These are phyloP conservation scores for Dasypus novemcinctus DNA, from an alignment of 2,113 vertebrate species.

Conservation along the genomic window DNA sequence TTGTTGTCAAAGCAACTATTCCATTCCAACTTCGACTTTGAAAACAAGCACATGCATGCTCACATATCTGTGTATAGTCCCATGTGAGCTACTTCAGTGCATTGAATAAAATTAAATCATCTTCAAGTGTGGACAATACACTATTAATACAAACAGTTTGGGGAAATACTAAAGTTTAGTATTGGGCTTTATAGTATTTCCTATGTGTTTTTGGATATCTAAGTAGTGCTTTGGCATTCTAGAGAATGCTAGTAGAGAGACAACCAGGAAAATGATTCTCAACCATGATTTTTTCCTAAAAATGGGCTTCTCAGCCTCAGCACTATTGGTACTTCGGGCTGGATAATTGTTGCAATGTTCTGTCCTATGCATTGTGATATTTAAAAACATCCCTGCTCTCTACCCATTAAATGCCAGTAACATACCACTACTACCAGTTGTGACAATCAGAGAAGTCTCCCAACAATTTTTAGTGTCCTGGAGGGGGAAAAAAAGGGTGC, in stretches of 20 bases:
- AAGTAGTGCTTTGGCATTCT: neutral
- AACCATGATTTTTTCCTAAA: neutral
- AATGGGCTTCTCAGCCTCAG: neutral
- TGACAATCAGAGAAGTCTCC: neutral
- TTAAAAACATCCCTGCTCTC: neutral
- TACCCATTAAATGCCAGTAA: neutral
- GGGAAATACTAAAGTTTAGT: neutral
- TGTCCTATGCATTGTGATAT: neutral
- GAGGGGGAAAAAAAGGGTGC: neutral
- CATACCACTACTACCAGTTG: fast-evolving
- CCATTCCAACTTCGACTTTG: neutral
- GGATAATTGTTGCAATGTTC: neutral
- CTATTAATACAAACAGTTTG: neutral
- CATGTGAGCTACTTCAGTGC: neutral
- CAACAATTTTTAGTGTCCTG: neutral
- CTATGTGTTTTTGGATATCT: neutral
- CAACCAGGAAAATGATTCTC: neutral
- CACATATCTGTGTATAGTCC: neutral
- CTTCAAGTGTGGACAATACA: neutral
- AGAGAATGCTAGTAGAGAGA: neutral
- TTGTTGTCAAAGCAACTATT: neutral
- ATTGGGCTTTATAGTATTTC: neutral
- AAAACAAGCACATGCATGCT: neutral
- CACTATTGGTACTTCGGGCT: neutral
- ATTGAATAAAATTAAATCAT: neutral